phyloP scores from a whole-genome alignment of 2,113 vertebrate species.

The human (Homo sapiens) region GRCh38 chr3:135410001-135410500 shows the following conservation, averaged over 20 bases:
- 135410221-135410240: background rate
- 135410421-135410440: slow-evolving; percentile 28
- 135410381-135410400: slow-evolving; percentile 13
- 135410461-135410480: slow-evolving; percentile 42
- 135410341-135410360: background rate
- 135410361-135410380: slow-evolving; percentile 23
- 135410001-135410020: background rate
- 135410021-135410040: background rate
- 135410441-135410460: background rate
- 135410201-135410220: background rate
- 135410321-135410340: slow-evolving; percentile 6
- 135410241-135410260: background rate
- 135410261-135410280: background rate
- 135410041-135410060: background rate
- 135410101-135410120: background rate
- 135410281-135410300: slow-evolving; percentile 30
- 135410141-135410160: background rate
- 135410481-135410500: background rate
- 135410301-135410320: slow-evolving; percentile 53
- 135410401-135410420: background rate
- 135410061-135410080: background rate
- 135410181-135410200: background rate
- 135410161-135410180: slow-evolving; percentile 21
- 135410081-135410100: background rate
- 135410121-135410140: slow-evolving; percentile 1